A percentile compares a stretch with the other conserved stretches of the same genome.
Conservation (phyloP, 2,888 invertebrate genomes). For the Eristalis tenax region DNA sequence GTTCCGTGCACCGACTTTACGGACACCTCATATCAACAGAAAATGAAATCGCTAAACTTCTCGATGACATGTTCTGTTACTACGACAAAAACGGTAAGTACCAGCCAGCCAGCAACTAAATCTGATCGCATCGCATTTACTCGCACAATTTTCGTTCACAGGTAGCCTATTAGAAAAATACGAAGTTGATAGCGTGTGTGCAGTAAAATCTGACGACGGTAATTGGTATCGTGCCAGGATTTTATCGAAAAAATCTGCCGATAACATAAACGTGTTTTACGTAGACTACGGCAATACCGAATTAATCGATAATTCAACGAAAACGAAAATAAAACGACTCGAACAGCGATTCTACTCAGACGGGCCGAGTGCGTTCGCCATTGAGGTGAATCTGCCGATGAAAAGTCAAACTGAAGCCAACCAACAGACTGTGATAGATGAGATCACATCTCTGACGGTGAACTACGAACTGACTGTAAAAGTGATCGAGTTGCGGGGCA, state of each 20-base stretch:
- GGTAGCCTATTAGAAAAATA: slow-evolving; percentile 80
- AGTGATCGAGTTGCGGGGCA: slow-evolving; percentile 77
- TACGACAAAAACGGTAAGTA: slow-evolving; percentile 82
- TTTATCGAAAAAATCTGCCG: slow-evolving; percentile 77
- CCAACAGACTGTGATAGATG: slow-evolving; percentile 72
- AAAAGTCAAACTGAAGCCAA: slow-evolving; percentile 70
- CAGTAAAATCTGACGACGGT: slow-evolving; percentile 84
- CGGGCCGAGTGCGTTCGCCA: slow-evolving; percentile 76
- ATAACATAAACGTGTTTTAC: slow-evolving; percentile 83
- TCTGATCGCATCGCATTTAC: not conserved
- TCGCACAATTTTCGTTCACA: slow-evolving; percentile 46
- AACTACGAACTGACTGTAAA: slow-evolving; percentile 76
- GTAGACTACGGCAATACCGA: slow-evolving; percentile 89
- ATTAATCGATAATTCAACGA: slow-evolving; percentile 79
- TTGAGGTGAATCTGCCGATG: slow-evolving; percentile 79
- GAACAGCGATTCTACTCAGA: slow-evolving; percentile 81
- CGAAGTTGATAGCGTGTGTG: slow-evolving; percentile 84
- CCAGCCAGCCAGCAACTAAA: not conserved
- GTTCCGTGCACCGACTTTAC: slow-evolving; percentile 84
- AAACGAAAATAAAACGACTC: slow-evolving; percentile 81
- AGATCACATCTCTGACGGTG: slow-evolving; percentile 74
- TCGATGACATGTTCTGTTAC: slow-evolving; percentile 84
- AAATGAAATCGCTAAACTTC: slow-evolving; percentile 81
- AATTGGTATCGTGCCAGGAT: slow-evolving; percentile 88
- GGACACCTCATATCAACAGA: slow-evolving; percentile 84